Evolutionary conservation across 2,113 vertebrate species (phyloP).

Genomic region (Balaeniceps rex): DNA sequence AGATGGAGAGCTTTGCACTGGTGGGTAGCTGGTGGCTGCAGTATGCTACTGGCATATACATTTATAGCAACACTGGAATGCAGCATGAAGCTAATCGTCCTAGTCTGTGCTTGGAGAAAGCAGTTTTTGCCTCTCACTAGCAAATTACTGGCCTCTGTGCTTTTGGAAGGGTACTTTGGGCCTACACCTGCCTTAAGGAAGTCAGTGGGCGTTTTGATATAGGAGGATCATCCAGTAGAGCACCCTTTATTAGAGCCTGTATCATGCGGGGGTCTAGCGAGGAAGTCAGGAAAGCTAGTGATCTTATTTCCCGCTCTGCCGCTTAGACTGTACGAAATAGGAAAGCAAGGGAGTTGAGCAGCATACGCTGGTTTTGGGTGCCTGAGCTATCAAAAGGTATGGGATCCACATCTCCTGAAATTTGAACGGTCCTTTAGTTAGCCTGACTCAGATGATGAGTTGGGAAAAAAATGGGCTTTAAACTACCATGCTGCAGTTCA

Average conservation of each 20-base stretch:
- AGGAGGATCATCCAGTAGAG: background rate
- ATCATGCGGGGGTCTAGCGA: background rate
- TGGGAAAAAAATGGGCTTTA: background rate
- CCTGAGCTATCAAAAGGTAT: background rate
- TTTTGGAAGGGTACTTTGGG: background rate
- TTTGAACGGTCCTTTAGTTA: background rate
- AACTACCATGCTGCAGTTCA: background rate
- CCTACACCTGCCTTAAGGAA: background rate
- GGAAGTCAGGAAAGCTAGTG: background rate
- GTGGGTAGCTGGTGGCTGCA: background rate
- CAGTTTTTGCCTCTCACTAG: background rate
- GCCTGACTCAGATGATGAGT: background rate
- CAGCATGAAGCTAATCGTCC: background rate
- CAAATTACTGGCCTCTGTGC: background rate
- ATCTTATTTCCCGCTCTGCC: background rate
- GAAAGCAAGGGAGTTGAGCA: background rate
- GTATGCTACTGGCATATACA: background rate
- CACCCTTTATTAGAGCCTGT: background rate
- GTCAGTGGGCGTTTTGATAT: background rate
- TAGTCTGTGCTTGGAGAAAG: background rate
- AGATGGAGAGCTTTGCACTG: slow-evolving; percentile 3
- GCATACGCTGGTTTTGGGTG: background rate
- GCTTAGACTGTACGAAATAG: fast-evolving
- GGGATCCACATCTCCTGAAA: background rate
- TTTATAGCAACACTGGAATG: slow-evolving; percentile 52